Base-by-base conservation (phyloP, 2,888 invertebrate genomes). In the Perdita meconis region DNA sequence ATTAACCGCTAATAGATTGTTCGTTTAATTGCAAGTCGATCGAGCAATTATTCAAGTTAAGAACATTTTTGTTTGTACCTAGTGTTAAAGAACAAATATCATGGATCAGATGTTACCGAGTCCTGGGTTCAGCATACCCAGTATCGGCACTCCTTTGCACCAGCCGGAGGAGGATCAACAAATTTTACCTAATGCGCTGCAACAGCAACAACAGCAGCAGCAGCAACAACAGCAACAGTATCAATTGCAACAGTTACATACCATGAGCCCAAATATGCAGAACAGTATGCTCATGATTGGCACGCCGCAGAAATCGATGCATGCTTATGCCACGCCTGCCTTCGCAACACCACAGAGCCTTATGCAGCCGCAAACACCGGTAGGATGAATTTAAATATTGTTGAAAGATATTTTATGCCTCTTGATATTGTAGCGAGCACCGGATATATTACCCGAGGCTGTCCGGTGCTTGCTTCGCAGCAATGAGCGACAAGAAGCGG, bases 31-130 rank as follows among this genome's bases (percentile, higher is more conserved):
- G 24, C n/a, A 56, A 56, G 13, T 24, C 60, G 6, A 53, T 38
- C 1, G 6, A n/a, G 13, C 30, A 0, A 30, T 19, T 13, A 3
- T 61, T 34, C 4, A 0, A 19, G 22, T 6, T 44, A 38, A 64
- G 47, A 10, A 16, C 12, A 60, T 60, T 71, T 60, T 71, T 64
- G 0, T 44, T 70, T n/a, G 30, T 53, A 30, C 10, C 26, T 6
- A 22, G 16, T 36, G 40, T 53, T 44, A 26, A 19, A 44, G 22
- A 44, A 69, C 61, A 10, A 40, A 53, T 72, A 94, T 93, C 85
- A 97, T 97, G 97, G 97, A 97, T 95, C 96, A 97, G 93, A 97
- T 97, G 97, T 93, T 97, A 78, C 96, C 96, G 34, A 97, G 97
- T 93, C 97, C 97, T 22, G 97, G 96, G 80, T 96, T 96, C 89